These are phyloP conservation scores for Gortyna flavago DNA, from an alignment of 2,888 invertebrate species.

Conservation along the genomic window DNA sequence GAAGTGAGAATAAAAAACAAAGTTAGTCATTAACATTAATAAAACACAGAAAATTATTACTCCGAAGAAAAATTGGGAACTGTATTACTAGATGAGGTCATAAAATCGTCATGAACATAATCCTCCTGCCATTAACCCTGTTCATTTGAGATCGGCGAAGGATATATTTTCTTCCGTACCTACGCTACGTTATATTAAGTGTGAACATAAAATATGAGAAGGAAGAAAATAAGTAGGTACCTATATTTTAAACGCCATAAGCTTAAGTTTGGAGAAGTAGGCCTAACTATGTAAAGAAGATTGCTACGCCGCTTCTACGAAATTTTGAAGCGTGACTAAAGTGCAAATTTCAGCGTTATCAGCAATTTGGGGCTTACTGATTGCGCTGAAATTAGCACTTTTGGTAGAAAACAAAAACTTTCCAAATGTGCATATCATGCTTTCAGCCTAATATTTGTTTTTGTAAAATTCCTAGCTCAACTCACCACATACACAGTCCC, in stretches of 20 bases:
- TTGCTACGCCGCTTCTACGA: too few relatives aligned
- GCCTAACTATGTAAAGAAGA: too few relatives aligned
- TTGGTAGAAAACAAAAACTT: too few relatives aligned
- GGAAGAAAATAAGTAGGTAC: too few relatives aligned
- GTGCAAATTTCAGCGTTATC: too few relatives aligned
- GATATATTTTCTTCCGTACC: not conserved
- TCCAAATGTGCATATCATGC: too few relatives aligned
- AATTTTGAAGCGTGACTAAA: too few relatives aligned
- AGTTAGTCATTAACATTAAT: not conserved
- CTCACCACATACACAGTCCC: conserved; percentile 93
- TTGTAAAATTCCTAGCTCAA: not conserved
- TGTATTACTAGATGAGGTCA: not conserved
- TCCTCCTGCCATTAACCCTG: not conserved
- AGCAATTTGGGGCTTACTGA: too few relatives aligned
- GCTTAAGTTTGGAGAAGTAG: too few relatives aligned
- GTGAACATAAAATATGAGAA: not conserved
- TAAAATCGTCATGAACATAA: not conserved
- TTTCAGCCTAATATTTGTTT: too few relatives aligned
- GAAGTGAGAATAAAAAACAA: not conserved
- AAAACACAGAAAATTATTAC: not conserved
- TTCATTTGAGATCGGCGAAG: not conserved
- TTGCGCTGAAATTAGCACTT: too few relatives aligned
- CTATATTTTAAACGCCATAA: too few relatives aligned
- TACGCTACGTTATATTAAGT: not conserved
- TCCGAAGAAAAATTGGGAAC: not conserved